Conservation (phyloP, 2,888 invertebrate species). For the Campoplex nolae region DNA sequence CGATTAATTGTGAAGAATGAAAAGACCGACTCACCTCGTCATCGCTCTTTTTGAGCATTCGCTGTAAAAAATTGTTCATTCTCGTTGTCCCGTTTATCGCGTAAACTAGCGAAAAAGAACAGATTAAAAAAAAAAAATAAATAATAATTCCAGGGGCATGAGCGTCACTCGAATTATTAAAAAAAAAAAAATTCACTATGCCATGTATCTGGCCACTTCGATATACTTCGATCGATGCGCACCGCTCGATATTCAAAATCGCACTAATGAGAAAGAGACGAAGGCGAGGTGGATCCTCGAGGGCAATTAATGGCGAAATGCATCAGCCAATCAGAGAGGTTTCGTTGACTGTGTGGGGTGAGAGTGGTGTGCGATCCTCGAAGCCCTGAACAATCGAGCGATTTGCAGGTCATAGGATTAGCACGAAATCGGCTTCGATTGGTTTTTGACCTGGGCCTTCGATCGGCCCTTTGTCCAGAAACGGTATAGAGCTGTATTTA, state of each 20-base stretch:
- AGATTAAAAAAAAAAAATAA: conserved; percentile 19
- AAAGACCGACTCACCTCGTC: conserved; percentile 67
- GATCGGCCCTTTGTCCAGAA: neutral
- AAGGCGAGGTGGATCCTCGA: conserved; percentile 20
- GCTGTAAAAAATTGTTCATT: conserved; percentile 71
- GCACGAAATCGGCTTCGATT: neutral
- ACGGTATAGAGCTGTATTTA: neutral
- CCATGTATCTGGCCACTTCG: neutral
- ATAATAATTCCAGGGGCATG: neutral
- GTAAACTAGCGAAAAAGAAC: neutral
- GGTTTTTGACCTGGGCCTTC: neutral
- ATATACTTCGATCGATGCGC: conserved; percentile 19
- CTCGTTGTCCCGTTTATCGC: conserved; percentile 55
- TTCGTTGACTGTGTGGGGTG: conserved; percentile 8
- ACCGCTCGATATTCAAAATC: conserved; percentile 49
- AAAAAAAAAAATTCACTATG: conserved; percentile 10
- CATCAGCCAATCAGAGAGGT: conserved; percentile 42
- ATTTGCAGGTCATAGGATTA: conserved; percentile 24
- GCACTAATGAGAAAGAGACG: conserved; percentile 47
- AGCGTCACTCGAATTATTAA: conserved; percentile 11
- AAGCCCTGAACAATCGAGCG: conserved; percentile 2
- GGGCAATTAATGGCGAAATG: neutral
- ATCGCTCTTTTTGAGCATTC: conserved; percentile 67
- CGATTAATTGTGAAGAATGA: neutral
- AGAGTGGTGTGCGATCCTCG: neutral